These are phyloP conservation scores for Turnix velox DNA, from an alignment of 2,113 vertebrate species.

Conservation along the genomic window DNA sequence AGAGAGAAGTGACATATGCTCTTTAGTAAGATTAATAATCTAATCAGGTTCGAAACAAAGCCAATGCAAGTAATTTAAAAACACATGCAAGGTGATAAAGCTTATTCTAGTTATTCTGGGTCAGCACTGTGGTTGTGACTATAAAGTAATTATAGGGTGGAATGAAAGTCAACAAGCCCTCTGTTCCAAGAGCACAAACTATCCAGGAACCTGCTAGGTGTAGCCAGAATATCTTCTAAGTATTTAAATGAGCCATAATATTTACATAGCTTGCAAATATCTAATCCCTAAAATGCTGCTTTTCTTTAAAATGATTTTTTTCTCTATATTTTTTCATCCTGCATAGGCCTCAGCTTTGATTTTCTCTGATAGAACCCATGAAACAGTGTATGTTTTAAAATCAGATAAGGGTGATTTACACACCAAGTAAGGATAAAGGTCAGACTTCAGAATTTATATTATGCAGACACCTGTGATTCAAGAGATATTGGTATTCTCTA, in stretches of 20 bases:
- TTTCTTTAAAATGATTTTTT: not conserved
- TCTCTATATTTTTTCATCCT: not conserved
- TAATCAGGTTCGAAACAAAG: not conserved
- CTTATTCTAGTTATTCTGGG: not conserved
- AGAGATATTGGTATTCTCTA: not conserved
- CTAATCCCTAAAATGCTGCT: not conserved
- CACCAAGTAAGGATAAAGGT: not conserved
- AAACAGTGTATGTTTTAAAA: not conserved
- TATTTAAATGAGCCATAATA: not conserved
- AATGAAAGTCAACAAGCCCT: not conserved
- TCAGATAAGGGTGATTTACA: not conserved
- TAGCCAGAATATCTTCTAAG: not conserved
- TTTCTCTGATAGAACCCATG: not conserved
- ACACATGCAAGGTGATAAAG: not conserved
- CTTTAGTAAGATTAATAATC: not conserved
- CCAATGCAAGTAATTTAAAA: not conserved
- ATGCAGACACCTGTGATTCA: not conserved
- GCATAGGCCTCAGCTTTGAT: not conserved
- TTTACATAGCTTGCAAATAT: not conserved
- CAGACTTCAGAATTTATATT: not conserved
- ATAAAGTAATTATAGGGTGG: not conserved
- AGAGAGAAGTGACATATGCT: not conserved
- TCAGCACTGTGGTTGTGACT: not conserved
- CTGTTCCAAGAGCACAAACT: not conserved
- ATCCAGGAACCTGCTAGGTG: not conserved